A percentile compares a stretch with the other conserved stretches of the same genome.
Evolutionary conservation across 1,140 invertebrate species (phyloP).

Genomic region (Hypsibius dujardini): DNA sequence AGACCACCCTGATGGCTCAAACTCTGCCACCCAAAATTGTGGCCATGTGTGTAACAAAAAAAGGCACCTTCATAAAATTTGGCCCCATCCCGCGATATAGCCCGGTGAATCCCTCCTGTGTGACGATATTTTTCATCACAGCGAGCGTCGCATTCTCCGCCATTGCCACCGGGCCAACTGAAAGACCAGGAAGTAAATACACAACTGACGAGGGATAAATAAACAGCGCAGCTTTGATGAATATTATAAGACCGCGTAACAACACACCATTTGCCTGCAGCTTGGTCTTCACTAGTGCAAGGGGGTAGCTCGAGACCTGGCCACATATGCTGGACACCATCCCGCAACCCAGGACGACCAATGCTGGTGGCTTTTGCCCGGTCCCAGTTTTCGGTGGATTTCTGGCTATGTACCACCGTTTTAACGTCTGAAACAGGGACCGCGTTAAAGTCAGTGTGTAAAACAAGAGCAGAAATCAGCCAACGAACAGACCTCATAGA

Average conservation of each 20-base stretch:
- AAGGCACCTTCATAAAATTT: conserved; percentile 81
- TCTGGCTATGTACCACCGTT: conserved; percentile 36
- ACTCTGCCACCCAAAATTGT: too few species aligned
- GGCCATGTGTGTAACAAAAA: too few species aligned
- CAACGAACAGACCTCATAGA: conserved; percentile 72
- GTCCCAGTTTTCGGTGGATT: conserved; percentile 39
- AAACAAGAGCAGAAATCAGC: conserved; percentile 12
- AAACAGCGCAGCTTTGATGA: conserved; percentile 13
- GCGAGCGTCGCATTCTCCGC: conserved; percentile 51
- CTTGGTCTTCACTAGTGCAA: conserved; percentile 80
- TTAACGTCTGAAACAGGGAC: conserved; percentile 36
- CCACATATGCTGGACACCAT: conserved; percentile 80
- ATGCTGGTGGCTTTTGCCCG: conserved; percentile 37
- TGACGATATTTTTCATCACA: conserved; percentile 64
- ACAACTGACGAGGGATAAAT: too few species aligned
- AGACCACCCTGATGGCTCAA: too few species aligned
- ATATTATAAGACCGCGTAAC: conserved; percentile 15
- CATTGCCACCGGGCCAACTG: conserved; percentile 8
- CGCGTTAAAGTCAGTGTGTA: too few species aligned
- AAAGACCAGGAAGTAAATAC: conserved; percentile 18
- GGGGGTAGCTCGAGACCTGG: conserved; percentile 87
- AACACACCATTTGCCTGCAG: conserved; percentile 73
- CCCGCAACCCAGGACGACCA: conserved; percentile 71
- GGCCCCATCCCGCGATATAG: conserved; percentile 92
- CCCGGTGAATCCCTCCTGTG: conserved; percentile 67